Evolutionary conservation across 2,797 vertebrate genomes (phyloP).

Genomic region (Manis javanica): DNA sequence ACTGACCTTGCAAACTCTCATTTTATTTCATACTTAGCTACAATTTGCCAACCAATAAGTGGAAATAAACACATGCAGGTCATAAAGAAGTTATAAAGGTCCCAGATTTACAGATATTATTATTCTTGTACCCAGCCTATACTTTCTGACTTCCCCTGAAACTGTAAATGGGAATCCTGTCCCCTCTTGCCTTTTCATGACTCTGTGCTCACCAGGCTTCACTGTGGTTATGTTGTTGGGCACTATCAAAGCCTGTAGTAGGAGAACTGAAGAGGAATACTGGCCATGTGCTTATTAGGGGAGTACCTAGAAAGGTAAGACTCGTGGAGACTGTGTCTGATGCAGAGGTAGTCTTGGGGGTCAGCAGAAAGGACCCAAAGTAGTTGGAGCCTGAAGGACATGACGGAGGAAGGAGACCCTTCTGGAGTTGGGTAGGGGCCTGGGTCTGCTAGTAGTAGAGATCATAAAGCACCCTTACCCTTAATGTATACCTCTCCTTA

Average conservation of each 20-base stretch:
- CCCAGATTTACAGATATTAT: neutral
- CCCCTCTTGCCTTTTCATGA: neutral
- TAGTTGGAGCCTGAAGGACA: neutral
- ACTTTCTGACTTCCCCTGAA: neutral
- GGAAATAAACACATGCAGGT: neutral
- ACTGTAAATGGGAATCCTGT: neutral
- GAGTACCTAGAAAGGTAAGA: neutral
- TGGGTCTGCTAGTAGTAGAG: neutral
- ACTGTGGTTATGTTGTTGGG: neutral
- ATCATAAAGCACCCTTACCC: neutral
- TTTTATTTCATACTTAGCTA: neutral
- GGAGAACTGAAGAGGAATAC: neutral
- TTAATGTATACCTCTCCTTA: too few species aligned
- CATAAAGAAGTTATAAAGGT: neutral
- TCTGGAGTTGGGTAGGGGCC: neutral
- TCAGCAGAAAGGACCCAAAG: neutral
- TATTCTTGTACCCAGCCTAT: neutral
- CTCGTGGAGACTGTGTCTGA: neutral
- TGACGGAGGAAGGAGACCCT: neutral
- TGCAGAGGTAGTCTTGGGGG: neutral
- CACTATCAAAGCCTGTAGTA: neutral
- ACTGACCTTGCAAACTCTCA: neutral
- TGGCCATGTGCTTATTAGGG: neutral
- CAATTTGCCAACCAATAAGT: neutral
- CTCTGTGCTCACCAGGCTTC: neutral